phyloP scores from a whole-genome alignment of 2,888 invertebrate genomes.

The Oxystoma pomonae region DNA sequence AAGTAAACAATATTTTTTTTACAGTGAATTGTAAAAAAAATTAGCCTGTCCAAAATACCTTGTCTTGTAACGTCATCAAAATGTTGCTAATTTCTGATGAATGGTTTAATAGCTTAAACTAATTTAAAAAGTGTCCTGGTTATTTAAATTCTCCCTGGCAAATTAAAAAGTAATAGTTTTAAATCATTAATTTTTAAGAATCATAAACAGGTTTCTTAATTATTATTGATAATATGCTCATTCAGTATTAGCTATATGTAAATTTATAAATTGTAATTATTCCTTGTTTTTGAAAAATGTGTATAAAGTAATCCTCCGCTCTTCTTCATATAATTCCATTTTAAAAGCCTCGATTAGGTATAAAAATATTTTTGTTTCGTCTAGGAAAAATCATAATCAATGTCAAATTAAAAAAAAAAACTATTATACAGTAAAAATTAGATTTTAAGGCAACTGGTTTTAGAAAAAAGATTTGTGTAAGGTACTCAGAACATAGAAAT shows the following conservation, averaged over 20 bases:
- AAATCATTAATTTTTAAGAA: slow-evolving; percentile 28
- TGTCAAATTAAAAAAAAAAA: not conserved
- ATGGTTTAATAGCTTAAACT: too few species aligned
- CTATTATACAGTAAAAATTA: not conserved
- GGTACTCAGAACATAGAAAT: not conserved
- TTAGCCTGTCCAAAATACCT: too few species aligned
- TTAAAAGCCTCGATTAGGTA: too few species aligned
- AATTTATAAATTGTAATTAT: slow-evolving; percentile 2
- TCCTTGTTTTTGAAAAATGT: not conserved
- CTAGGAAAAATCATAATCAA: not conserved
- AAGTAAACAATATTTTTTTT: too few species aligned
- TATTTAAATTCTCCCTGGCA: too few species aligned
- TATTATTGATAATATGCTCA: slow-evolving; percentile 38
- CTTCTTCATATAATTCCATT: not conserved
- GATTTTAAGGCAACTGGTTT: not conserved
- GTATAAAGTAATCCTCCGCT: not conserved
- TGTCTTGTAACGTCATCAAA: too few species aligned
- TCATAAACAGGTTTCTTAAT: slow-evolving; percentile 4
- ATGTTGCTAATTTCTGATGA: too few species aligned
- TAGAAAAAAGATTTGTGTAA: not conserved
- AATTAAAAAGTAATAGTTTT: too few species aligned
- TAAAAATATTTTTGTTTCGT: too few species aligned
- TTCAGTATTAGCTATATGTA: slow-evolving; percentile 44
- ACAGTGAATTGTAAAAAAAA: too few species aligned
- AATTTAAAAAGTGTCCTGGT: too few species aligned